Conservation (phyloP, 2,888 invertebrate genomes). For the Macropis europaea region DNA sequence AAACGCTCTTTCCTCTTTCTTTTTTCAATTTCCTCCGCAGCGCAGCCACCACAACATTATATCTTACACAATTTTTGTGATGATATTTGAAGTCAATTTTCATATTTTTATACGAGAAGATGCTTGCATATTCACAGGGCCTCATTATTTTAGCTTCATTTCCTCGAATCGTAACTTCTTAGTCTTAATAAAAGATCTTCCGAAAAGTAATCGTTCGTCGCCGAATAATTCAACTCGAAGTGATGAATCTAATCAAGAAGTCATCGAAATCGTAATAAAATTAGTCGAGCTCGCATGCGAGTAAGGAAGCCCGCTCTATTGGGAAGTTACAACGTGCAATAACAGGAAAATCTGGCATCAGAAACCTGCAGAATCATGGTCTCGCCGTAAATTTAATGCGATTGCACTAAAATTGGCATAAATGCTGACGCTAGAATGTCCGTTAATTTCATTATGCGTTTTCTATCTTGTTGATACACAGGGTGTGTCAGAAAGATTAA, state of each 20-base stretch:
- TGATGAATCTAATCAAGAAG: conserved; percentile 1
- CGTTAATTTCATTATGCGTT: neutral
- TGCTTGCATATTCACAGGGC: too few species aligned
- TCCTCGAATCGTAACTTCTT: too few species aligned
- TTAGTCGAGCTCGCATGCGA: conserved; percentile 22
- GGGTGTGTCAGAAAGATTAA: neutral
- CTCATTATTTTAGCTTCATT: too few species aligned
- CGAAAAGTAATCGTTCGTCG: too few species aligned
- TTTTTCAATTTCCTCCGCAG: too few species aligned
- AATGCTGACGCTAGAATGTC: neutral
- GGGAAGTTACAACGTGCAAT: conserved; percentile 24
- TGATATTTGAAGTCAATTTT: too few species aligned
- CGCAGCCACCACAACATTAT: too few species aligned
- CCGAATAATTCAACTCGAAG: neutral
- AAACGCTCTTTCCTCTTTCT: too few species aligned
- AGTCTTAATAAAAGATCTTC: too few species aligned
- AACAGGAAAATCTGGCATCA: conserved; percentile 39
- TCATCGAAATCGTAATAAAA: conserved; percentile 34
- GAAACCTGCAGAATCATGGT: neutral
- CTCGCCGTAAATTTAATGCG: conserved; percentile 29
- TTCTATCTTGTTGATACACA: neutral
- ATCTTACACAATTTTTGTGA: neutral
- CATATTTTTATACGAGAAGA: too few species aligned
- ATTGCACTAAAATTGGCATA: conserved; percentile 33
- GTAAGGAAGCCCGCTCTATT: conserved; percentile 15